Base-by-base conservation (phyloP, 2,888 invertebrate genomes). In the Hypselothyrea guttata region DNA sequence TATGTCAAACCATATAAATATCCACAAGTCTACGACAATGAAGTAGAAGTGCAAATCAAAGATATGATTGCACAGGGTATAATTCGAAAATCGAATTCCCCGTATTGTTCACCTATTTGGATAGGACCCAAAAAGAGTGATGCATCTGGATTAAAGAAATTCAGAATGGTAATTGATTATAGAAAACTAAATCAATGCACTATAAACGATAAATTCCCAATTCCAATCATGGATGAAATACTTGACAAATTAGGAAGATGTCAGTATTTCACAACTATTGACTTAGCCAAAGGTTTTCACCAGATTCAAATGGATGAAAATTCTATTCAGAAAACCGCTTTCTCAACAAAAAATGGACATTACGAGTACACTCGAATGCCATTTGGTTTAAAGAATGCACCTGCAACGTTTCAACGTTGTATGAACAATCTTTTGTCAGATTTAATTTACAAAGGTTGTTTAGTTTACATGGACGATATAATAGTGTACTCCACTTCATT, bases 1-100 rank as follows among this genome's bases (percentile, higher is more conserved):
- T 34, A 45, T 34, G n/a, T 37, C 38, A 8, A 37, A 37, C 37
- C 28, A 46, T 34, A 35, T 34, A 9, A 35, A 44, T 31, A 35
- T 34, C 22, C 49, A 51, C 40, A 57, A 51, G 53, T 60, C n/a
- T n/a, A 34, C 38, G 46, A 45, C n/a, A 47, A 49, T 13, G 54
- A 38, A 40, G 18, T 9, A 22, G 9, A 4, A 35, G 45, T n/a
- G 37, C 28, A 46, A 47, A 33, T 30, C n/a, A 53, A 2, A 8
- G 35, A 46, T 27, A 35, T 35, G 33, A 12, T 16, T 15, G 31
- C 5, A 1, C 13, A 33, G 15, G 44, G 31, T 8, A 18, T 44
- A 33, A 31, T 44, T 3, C 34, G 46, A 7, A 46, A 46, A 46
- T 22, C 35, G 4, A 46, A 16, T 35, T 35, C 35, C 28, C 34